Evolutionary conservation across 2,113 vertebrate species (phyloP), one percentile per base, ranked within the genome.

Genomic region (Carollia perspicillata): DNA sequence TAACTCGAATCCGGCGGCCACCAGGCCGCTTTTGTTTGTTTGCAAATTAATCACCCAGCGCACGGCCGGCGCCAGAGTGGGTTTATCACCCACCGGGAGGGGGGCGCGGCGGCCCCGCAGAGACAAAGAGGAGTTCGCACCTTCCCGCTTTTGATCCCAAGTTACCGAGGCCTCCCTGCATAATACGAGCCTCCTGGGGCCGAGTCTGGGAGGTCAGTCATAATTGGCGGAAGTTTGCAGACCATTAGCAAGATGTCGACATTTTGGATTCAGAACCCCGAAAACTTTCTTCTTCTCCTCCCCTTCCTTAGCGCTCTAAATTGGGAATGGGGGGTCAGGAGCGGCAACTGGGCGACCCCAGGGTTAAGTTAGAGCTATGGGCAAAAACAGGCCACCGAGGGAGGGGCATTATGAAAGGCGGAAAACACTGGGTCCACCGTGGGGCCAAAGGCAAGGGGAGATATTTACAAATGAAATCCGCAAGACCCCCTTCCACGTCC

Each of bases 11-110:
- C 96, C 91, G 14, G 95, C 98, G 98, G 98, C 98, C 98, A 98
- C 98, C 98, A 98, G 98, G 98, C 98, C 98, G 98, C 98, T 99
- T 98, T 99, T 99, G 99, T 99, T 99, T 99, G 99, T 99, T 99
- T 98, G 99, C 98, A 99, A 99, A 99, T 99, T 98, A 99, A 99
- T 98, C 98, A 98, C 97, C 98, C 98, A 98, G 98, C 98, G 98
- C 98, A 96, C 97, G 98, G 98, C 98, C 98, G 98, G 98, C 98
- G 98, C 98, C 98, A 98, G 98, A 97, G 98, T 97, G 98, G 98
- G 98, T 98, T 99, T 99, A 99, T 99, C 99, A 97, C 98, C 97
- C 98, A 98, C 98, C 96, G 95, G 98, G 98, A 98, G 98, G 98
- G 97, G 98, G 98, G 97, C 95, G 97, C 96, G 98, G 98, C 98